Conservation (phyloP, 1,140 invertebrate genomes). For the Aphaenogaster rudis region DNA sequence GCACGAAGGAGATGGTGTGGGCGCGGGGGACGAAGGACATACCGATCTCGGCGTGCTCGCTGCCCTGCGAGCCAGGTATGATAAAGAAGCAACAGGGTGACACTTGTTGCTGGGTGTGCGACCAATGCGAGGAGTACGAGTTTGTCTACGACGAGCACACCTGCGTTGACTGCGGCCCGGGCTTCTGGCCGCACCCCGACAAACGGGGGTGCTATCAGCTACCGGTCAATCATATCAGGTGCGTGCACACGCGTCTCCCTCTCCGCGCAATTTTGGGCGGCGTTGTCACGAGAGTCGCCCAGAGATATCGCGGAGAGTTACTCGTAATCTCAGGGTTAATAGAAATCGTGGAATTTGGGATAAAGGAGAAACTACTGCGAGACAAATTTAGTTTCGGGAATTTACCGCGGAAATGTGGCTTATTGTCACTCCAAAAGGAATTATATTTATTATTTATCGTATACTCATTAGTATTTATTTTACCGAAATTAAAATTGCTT, state of each 20-base stretch:
- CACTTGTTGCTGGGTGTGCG: constrained; percentile 93
- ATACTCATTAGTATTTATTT: background rate
- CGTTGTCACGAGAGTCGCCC: background rate
- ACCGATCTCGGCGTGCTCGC: constrained; percentile 90
- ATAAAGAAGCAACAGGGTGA: constrained; percentile 92
- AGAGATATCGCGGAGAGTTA: background rate
- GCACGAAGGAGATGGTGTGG: constrained; percentile 88
- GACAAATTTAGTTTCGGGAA: background rate
- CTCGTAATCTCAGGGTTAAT: background rate
- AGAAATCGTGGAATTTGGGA: background rate
- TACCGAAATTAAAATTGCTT: background rate
- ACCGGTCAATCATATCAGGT: constrained; percentile 86
- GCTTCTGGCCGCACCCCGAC: constrained; percentile 89
- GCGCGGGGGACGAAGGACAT: constrained; percentile 86
- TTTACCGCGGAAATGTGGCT: background rate
- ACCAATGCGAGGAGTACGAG: constrained; percentile 90
- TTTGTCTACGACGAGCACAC: constrained; percentile 90
- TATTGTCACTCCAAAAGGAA: background rate
- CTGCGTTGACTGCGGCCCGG: constrained; percentile 89
- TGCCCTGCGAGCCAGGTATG: constrained; percentile 90
- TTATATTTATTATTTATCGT: constrained; percentile 4
- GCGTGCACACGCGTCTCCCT: background rate
- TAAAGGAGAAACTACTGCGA: background rate
- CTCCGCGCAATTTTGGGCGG: background rate
- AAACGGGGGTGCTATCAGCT: constrained; percentile 89